Conservation (phyloP, 2,888 invertebrate species). For the Drosophila mayaguana region DNA sequence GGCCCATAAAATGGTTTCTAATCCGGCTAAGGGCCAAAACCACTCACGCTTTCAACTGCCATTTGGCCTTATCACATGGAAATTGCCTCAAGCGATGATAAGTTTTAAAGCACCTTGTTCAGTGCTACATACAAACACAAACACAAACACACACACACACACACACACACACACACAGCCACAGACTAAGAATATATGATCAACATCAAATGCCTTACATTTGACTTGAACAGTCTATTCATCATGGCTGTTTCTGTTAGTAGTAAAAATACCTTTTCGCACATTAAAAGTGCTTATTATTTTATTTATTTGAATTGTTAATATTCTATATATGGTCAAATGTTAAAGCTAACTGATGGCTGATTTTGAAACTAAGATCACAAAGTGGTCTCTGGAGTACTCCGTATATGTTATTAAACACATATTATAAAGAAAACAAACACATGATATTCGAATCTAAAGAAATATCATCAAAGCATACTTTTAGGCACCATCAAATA, state of each 20-base stretch:
- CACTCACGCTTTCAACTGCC: constrained; percentile 71
- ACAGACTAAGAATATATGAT: not conserved
- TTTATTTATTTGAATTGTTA: too few relatives aligned
- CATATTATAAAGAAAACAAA: too few relatives aligned
- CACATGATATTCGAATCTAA: too few relatives aligned
- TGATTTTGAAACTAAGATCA: too few relatives aligned
- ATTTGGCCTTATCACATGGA: constrained; percentile 68
- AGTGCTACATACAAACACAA: not conserved
- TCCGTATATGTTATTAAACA: too few relatives aligned
- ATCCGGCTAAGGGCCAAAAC: constrained; percentile 70
- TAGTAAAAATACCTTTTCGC: too few relatives aligned
- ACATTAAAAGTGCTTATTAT: not conserved
- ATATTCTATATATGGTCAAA: too few relatives aligned
- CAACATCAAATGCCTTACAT: not conserved
- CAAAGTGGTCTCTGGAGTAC: too few relatives aligned
- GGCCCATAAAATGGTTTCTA: constrained; percentile 55
- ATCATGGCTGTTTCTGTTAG: not conserved
- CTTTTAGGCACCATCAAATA: not conserved
- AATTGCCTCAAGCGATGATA: constrained; percentile 66
- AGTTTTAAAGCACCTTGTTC: constrained; percentile 44
- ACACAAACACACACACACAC: not conserved
- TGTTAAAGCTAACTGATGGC: too few relatives aligned
- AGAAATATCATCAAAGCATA: constrained; percentile 17
- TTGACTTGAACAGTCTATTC: not conserved
- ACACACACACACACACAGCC: not conserved